Evolutionary conservation across 1,140 invertebrate species (phyloP), one percentile per base, ranked within the genome.

Genomic region (Arion vulgaris): DNA sequence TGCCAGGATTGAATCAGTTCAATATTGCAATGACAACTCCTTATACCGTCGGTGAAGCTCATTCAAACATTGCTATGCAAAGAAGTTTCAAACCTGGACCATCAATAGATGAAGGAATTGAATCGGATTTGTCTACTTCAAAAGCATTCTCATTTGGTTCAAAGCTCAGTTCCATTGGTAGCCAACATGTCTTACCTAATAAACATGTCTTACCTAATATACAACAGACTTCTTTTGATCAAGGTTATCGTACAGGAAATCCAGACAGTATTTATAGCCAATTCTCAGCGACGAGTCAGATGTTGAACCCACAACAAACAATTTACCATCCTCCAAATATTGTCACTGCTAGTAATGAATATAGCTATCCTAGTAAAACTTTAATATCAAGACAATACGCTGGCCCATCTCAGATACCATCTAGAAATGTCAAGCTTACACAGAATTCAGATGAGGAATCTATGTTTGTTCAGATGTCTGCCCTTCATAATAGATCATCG

Each of bases 321-420:
- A 75, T 75, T 49, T 75, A 75, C 26, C 73, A 53, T 9, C 38
- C 73, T 49, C 73, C 73, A 49, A 75, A 75, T 45, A 75, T 75
- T 49, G 17, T 28, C 38, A 75, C 41, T 75, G 73, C 51, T 32
- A 32, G 45, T 45, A 41, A 23, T 9, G 28, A 17, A 7, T 17
- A 2, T 45, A 41, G 0, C 38, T 38, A 28, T 32, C n/a, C 51
- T 45, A 34, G 62, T 7, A 66, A 66, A 34, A 7, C 17, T 11
- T 66, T 17, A 66, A 5, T 66, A 7, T 45, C 39, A 49, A 75
- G 73, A 28, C 73, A 75, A 28, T 17, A 39, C 34, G 39, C 73
- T 19, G 36, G 7, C n/a, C 66, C 78, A 15, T 66, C 78, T 9
- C 66, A 62, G 23, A 49, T 71, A 39, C 78, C 78, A 34, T 51